Conservation (phyloP, 2,113 vertebrate species). For the Pygoscelis adeliae region DNA sequence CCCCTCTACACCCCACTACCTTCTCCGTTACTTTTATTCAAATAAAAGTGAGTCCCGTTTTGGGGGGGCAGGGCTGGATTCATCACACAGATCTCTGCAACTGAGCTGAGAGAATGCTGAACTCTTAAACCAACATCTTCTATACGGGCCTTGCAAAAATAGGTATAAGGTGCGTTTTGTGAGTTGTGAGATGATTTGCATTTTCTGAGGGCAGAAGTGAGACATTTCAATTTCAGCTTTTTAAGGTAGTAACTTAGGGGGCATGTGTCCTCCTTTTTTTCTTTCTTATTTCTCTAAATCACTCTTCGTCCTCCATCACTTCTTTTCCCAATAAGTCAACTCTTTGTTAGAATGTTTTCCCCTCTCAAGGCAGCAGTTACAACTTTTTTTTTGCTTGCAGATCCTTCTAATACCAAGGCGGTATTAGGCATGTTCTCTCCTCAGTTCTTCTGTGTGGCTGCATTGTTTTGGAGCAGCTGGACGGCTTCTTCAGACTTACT, state of each 20-base stretch:
- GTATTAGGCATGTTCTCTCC: neutral
- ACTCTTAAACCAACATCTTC: neutral
- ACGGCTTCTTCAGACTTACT: neutral
- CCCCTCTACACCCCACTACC: neutral
- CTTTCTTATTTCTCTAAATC: neutral
- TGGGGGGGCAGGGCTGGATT: neutral
- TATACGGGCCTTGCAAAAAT: neutral
- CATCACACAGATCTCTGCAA: neutral
- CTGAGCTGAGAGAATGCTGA: neutral
- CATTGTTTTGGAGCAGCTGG: neutral
- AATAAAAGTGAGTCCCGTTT: fast-evolving
- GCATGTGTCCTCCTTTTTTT: neutral
- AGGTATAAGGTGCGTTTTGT: neutral
- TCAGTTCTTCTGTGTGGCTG: neutral
- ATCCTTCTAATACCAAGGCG: neutral
- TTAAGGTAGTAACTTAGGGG: neutral
- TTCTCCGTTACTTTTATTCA: neutral
- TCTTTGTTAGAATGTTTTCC: neutral
- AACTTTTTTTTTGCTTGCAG: neutral
- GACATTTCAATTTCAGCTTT: neutral
- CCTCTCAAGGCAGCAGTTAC: neutral
- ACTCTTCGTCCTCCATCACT: neutral
- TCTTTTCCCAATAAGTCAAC: neutral
- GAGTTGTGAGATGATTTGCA: neutral
- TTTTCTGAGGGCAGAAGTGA: neutral